Evolutionary conservation across 1,140 invertebrate genomes (phyloP).

Genomic region (Aradophagus sp.): DNA sequence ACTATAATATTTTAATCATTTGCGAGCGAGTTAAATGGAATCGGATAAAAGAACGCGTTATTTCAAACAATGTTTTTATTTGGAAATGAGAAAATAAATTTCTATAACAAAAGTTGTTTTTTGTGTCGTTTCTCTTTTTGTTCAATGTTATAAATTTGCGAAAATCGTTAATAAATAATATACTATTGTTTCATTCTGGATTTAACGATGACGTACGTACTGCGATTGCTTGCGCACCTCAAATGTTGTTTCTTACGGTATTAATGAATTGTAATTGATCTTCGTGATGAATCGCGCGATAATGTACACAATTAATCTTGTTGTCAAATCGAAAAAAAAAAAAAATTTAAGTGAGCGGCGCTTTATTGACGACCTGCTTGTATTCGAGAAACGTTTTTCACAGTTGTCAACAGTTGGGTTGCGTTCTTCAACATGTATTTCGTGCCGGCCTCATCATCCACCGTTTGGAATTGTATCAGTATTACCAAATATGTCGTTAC

Average conservation of each 20-base stretch:
- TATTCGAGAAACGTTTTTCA: constrained; percentile 26
- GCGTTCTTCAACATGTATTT: constrained; percentile 50
- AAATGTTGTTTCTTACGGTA: constrained; percentile 36
- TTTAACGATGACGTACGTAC: constrained; percentile 27
- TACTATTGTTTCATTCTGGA: constrained; percentile 23
- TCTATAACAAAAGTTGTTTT: constrained; percentile 49
- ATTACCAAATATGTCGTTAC: constrained; percentile 81
- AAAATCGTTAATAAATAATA: constrained; percentile 8
- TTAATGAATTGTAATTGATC: constrained; percentile 31
- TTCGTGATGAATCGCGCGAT: constrained; percentile 27
- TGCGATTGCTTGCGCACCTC: constrained; percentile 11
- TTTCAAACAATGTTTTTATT: constrained; percentile 49
- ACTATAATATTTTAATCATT: constrained; percentile 49
- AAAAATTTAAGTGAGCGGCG: neutral
- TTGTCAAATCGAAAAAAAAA: constrained; percentile 8
- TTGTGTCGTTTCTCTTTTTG: constrained; percentile 13
- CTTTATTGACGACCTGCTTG: constrained; percentile 7
- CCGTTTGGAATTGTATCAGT: constrained; percentile 78
- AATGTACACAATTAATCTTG: constrained; percentile 21
- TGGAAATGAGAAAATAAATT: constrained; percentile 46
- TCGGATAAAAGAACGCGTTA: constrained; percentile 15
- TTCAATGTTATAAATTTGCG: neutral
- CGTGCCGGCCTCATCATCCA: constrained; percentile 44
- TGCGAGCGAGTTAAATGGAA: constrained; percentile 27
- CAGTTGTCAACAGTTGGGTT: constrained; percentile 42